These are phyloP conservation scores for Lutjanus argentimaculatus DNA, from an alignment of 2,797 vertebrate genomes.

Conservation along the genomic window DNA sequence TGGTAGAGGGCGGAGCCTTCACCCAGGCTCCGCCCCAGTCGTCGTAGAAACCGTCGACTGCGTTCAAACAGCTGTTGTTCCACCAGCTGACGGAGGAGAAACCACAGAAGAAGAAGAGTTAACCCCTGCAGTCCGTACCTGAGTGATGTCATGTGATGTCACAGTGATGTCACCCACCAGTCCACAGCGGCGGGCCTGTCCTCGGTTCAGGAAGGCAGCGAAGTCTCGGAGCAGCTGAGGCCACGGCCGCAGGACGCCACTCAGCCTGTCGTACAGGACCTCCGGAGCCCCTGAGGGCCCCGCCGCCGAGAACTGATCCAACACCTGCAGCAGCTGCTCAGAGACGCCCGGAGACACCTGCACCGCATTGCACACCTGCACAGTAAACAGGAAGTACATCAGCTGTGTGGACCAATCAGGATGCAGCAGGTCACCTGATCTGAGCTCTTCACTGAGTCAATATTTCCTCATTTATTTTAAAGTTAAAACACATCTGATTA, in stretches of 20 bases:
- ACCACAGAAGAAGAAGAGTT: conserved; percentile 13
- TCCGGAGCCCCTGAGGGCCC: conserved; percentile 76
- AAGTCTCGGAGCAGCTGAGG: conserved; percentile 93
- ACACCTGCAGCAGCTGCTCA: conserved; percentile 88
- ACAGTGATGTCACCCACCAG: conserved; percentile 83
- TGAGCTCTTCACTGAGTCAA: too few relatives aligned
- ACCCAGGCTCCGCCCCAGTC: conserved; percentile 90
- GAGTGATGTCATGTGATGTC: not conserved
- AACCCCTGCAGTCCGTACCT: accelerated
- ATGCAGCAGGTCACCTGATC: not conserved
- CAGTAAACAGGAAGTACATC: conserved; percentile 7
- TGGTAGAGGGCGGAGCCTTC: conserved; percentile 90
- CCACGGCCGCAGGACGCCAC: conserved; percentile 86
- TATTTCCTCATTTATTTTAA: too few relatives aligned
- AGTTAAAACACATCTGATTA: too few relatives aligned
- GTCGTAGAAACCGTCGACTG: conserved; percentile 90
- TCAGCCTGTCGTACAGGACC: conserved; percentile 85
- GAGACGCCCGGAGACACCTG: conserved; percentile 85
- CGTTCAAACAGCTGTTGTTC: conserved; percentile 95
- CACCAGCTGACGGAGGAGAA: conserved; percentile 81
- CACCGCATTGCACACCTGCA: conserved; percentile 90
- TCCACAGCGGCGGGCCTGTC: conserved; percentile 91
- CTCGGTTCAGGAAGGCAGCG: conserved; percentile 91
- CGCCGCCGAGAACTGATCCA: conserved; percentile 88
- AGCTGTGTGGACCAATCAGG: not conserved